Evolutionary conservation across 2,797 vertebrate species (phyloP), one percentile per base, ranked within the genome.

Genomic region (Acanthurus lineatus): DNA sequence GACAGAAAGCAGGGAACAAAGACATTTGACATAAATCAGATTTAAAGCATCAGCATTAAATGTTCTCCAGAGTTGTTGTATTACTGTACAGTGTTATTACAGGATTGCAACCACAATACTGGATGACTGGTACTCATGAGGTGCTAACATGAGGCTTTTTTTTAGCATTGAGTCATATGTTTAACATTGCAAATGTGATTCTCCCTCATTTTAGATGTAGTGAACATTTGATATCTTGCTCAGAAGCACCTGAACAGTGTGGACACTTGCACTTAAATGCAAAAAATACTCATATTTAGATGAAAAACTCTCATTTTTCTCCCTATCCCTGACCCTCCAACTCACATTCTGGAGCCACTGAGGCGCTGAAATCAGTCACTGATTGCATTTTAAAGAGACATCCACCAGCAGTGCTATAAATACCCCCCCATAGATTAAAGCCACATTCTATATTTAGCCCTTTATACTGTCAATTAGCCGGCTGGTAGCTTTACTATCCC

Each of bases 391-490:
- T 40, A 62, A 75, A 72, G 58, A 52, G 38, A 59, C 60, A 19
- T 64, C 12, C 60, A 56, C 56, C 7, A 22, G 64, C 38, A 1
- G 17, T 8, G 3, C 65, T 66, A 69, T 59, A 74, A 82, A 78
- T 82, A 81, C 17, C 25, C 25, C 69, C 72, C 22, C 1, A 3
- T 19, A 59, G 59, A 76, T 82, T 69, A 57, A 69, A 82, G 57
- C 49, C 35, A 3, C 32, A 4, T 45, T 73, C 63, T 79, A 75
- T 72, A 72, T 82, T 83, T 53, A 70, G 59, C 65, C 19, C 52
- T 63, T 66, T 57, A 16, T 53, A 51, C 20, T 77, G 76, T 79
- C 81, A 79, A 44, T 86, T 74, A 90, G 56, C 42, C 6, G n/a
- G 49, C 7, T 12, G 51, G 61, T 65, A 44, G 58, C 70, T 75